phyloP scores from a whole-genome alignment of 2,113 vertebrate species.

The Thamnaconus septentrionalis region DNA sequence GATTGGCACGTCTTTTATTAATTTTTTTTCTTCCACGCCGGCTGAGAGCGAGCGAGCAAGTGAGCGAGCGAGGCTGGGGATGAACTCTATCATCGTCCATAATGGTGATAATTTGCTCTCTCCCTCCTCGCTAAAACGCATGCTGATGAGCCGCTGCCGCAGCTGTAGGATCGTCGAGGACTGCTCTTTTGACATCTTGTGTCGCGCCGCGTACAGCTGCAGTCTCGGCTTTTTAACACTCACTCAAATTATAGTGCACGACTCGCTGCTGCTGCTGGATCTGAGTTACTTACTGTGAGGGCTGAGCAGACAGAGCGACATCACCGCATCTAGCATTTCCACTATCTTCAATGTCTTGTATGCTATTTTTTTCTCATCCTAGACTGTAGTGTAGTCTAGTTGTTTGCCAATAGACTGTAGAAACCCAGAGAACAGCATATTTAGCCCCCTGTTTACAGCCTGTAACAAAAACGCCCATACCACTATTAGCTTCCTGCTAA shows the following conservation, averaged over 20 bases:
- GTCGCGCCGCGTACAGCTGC: slow-evolving; percentile 41
- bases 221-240: slow-evolving; percentile 26
- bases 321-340: too few relatives aligned
- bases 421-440: too few relatives aligned
- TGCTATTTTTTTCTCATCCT: too few relatives aligned
- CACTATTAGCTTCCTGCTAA: too few relatives aligned
- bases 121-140: slow-evolving; percentile 18
- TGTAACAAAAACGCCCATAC: too few relatives aligned
- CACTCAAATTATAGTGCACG: neutral
- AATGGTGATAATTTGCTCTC: slow-evolving; percentile 54
- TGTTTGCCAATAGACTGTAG: too few relatives aligned
- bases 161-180: slow-evolving; percentile 49
- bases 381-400: too few relatives aligned
- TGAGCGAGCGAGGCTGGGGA: slow-evolving; percentile 33
- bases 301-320: too few relatives aligned
- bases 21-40: slow-evolving; percentile 19
- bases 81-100: slow-evolving; percentile 30
- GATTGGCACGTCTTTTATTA: slow-evolving; percentile 23
- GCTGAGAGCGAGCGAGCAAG: slow-evolving; percentile 44
- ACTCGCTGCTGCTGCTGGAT: too few relatives aligned
- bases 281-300: too few relatives aligned
- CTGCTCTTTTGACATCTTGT: slow-evolving; percentile 22
- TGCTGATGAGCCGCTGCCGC: slow-evolving; percentile 41
- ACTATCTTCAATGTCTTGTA: too few relatives aligned
- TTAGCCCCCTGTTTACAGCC: too few relatives aligned